A percentile compares a stretch with the other conserved stretches of the same genome.
Conservation (phyloP, 2,888 invertebrate genomes). For the Mythimna pallens region DNA sequence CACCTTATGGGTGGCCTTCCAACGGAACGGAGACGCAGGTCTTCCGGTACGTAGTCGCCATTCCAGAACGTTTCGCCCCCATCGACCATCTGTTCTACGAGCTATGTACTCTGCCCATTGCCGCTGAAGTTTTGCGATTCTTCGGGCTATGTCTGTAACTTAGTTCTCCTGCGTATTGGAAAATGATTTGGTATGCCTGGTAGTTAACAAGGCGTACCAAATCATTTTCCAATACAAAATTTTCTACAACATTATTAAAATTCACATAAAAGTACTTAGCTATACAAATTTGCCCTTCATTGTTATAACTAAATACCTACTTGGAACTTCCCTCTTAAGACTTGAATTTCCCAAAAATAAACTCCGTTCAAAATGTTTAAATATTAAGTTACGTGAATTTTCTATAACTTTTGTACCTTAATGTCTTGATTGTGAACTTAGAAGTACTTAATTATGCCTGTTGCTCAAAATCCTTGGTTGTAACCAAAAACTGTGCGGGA, state of each 20-base stretch:
- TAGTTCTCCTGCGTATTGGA: no score
- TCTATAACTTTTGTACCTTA: conserved; percentile 59
- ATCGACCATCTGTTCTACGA: no score
- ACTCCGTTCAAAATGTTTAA: conserved; percentile 63
- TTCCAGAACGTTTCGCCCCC: no score
- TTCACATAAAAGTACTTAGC: conserved; percentile 50
- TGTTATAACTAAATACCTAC: conserved; percentile 60
- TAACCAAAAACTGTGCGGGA: conserved; percentile 7
- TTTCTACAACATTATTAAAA: conserved; percentile 59
- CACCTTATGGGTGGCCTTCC: no score
- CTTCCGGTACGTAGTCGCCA: no score
- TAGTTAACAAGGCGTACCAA: not conserved
- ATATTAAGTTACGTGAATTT: conserved; percentile 66
- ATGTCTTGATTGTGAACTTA: conserved; percentile 52
- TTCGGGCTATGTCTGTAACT: no score
- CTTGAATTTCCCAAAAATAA: conserved; percentile 62
- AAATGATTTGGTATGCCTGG: no score
- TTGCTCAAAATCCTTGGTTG: conserved; percentile 30
- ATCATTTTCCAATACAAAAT: conserved; percentile 36
- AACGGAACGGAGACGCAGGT: no score
- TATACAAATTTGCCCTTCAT: conserved; percentile 47
- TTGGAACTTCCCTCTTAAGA: conserved; percentile 58
- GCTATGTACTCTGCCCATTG: no score
- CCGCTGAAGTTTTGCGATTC: no score
- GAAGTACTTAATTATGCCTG: conserved; percentile 53